Evolutionary conservation across 1,140 invertebrate genomes (phyloP).

Genomic region (Drosophila ficusphila): DNA sequence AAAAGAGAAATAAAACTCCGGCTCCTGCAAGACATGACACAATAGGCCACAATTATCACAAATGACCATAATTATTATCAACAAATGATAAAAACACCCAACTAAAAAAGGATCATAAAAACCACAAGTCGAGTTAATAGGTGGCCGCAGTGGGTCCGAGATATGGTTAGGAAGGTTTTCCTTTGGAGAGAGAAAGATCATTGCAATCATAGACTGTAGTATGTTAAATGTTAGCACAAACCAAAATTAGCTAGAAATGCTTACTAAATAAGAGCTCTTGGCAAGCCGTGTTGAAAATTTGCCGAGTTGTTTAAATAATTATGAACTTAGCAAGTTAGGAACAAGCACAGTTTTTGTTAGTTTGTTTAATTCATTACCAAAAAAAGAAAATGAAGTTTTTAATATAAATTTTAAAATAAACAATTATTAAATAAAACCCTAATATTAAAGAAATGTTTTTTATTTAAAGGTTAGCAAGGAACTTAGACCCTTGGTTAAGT

Average conservation of each 20-base stretch:
- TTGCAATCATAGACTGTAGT: neutral
- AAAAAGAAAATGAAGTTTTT: too few relatives aligned
- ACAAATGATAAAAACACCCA: slow-evolving; percentile 58
- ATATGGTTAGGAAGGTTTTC: slow-evolving; percentile 31
- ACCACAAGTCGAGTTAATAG: slow-evolving; percentile 5
- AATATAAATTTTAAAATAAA: neutral
- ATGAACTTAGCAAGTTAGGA: too few relatives aligned
- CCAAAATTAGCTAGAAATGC: slow-evolving; percentile 38
- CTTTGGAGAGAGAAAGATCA: neutral
- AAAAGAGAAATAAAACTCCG: slow-evolving; percentile 38
- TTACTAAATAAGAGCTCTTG: neutral
- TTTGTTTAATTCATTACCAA: too few relatives aligned
- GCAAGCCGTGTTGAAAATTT: neutral
- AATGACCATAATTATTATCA: slow-evolving; percentile 83
- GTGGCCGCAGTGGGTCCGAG: neutral
- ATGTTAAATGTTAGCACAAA: slow-evolving; percentile 47
- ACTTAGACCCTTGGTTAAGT: too few relatives aligned
- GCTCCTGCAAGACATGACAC: slow-evolving; percentile 53
- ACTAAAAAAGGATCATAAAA: slow-evolving; percentile 71
- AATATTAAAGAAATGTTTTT: neutral
- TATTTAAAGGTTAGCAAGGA: too few relatives aligned
- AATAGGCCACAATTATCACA: slow-evolving; percentile 77
- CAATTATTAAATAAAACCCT: neutral
- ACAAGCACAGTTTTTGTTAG: too few relatives aligned
- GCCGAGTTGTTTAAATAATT: too few relatives aligned